Percentiles rank a stretch among this genome's conserved stretches.
Evolutionary conservation across 2,888 invertebrate genomes (phyloP).

Genomic region (Hypercompe scribonia): DNA sequence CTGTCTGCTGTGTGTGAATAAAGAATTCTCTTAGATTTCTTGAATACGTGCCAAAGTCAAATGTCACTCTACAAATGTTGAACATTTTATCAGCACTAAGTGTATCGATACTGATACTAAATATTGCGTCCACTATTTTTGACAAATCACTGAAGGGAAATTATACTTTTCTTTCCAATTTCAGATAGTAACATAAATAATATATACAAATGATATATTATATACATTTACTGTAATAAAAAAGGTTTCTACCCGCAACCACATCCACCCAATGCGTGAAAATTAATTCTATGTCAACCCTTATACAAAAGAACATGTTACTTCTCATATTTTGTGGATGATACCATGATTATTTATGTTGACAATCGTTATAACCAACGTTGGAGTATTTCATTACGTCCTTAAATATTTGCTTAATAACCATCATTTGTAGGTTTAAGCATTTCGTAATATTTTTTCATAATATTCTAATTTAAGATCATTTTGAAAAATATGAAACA

Average conservation of each 20-base stretch:
- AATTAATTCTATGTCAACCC: background rate
- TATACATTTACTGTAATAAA: background rate
- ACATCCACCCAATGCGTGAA: background rate
- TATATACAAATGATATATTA: background rate
- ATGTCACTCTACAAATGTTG: too few relatives aligned
- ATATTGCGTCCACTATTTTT: background rate
- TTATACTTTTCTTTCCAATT: too few relatives aligned
- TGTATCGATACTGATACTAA: too few relatives aligned
- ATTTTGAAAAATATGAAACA: too few relatives aligned
- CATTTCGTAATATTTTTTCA: background rate
- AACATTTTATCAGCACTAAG: too few relatives aligned
- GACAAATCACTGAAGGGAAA: background rate
- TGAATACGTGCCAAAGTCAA: too few relatives aligned
- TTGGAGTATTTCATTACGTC: background rate
- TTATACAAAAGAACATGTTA: background rate
- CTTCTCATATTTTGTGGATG: background rate
- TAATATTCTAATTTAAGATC: background rate
- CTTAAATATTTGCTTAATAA: background rate
- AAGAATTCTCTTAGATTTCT: too few relatives aligned
- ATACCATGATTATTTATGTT: constrained; percentile 1
- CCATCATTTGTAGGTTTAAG: background rate
- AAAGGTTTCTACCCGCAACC: background rate
- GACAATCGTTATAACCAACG: constrained; percentile 1
- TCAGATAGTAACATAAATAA: too few relatives aligned
- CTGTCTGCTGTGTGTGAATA: too few relatives aligned